These are phyloP conservation scores for mouse (Mus musculus) DNA, from an alignment of 2,113 vertebrate genomes.

Conservation along the genomic window DNA sequence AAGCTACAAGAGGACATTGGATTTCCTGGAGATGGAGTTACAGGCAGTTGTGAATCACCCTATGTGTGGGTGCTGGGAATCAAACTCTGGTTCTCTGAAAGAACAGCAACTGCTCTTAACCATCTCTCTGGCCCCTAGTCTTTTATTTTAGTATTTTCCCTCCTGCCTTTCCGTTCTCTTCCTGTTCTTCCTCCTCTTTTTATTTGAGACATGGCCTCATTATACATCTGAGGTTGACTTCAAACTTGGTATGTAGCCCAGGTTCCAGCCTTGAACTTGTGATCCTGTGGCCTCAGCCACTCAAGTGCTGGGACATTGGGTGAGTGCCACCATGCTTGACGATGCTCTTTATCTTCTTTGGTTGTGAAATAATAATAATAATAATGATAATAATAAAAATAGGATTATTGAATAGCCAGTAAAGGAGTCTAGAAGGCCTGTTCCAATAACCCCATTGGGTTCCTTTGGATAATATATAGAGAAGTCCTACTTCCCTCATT, in stretches of 20 bases:
- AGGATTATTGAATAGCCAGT: not conserved
- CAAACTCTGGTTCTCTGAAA: not conserved
- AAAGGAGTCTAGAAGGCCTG: not conserved
- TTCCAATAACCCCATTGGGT: not conserved
- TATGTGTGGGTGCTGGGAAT: not conserved
- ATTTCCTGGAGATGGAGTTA: not conserved
- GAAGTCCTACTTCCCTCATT: not conserved
- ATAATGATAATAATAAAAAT: not conserved
- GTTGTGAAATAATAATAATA: not conserved
- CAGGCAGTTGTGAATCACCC: not conserved
- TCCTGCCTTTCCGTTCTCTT: not conserved
- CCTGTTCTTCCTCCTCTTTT: not conserved
- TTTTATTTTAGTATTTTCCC: not conserved
- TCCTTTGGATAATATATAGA: not conserved
- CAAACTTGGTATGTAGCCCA: not conserved
- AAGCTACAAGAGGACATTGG: not conserved
- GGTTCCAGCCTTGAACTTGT: not conserved
- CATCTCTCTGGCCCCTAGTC: not conserved
- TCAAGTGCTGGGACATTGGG: not conserved
- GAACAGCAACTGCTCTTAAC: not conserved
- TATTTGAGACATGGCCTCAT: not conserved
- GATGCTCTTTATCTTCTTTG: not conserved
- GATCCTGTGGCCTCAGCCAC: not conserved
- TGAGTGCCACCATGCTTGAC: not conserved
- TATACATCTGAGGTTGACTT: not conserved